Evolutionary conservation across 2,113 vertebrate genomes (phyloP), one percentile per base, ranked within the genome.

Genomic region (Centropus bengalensis): DNA sequence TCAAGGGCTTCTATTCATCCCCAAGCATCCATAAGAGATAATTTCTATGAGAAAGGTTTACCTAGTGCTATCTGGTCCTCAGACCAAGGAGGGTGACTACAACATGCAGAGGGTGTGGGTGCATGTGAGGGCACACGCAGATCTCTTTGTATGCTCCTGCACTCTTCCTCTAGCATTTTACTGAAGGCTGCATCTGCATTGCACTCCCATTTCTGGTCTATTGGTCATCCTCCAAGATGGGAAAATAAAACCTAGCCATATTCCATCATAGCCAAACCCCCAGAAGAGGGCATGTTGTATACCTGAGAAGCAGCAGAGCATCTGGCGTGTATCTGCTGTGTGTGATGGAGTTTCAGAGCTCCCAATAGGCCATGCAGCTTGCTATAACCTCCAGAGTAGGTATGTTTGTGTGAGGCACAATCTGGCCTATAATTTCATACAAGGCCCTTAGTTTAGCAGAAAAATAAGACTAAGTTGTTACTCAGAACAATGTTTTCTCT

Each of bases 91-190:
- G 9, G 45, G 19, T n/a, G 44, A 10, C 21, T 42, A 16, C 52
- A 36, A 20, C 12, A 12, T 1, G 1, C 22, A 30, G 60, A 26
- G 16, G 4, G 24, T 36, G 23, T 14, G n/a, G 5, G 5, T 0
- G 0, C 0, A 1, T 4, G 19, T 5, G 5, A 15, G 24, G 30
- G 14, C 49, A 66, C 26, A 36, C 16, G 5, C 24, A 9, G 8
- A 9, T 16, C 28, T 7, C 1, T 52, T 28, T 20, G 7, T 10
- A 32, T 23, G 15, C 24, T 75, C 44, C 74, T 2, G 2, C 3
- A 1, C 30, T 38, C 42, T 40, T 30, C 24, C 30, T 32, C 0
- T 0, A 24, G 17, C 10, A 1, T 38, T 60, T 60, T 44, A 21
- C 28, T 15, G 69, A 67, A 56, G 33, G 6, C 36, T 38, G 21